These are phyloP conservation scores for Arizona elegans DNA, from an alignment of 2,113 vertebrate genomes.

Conservation along the genomic window DNA sequence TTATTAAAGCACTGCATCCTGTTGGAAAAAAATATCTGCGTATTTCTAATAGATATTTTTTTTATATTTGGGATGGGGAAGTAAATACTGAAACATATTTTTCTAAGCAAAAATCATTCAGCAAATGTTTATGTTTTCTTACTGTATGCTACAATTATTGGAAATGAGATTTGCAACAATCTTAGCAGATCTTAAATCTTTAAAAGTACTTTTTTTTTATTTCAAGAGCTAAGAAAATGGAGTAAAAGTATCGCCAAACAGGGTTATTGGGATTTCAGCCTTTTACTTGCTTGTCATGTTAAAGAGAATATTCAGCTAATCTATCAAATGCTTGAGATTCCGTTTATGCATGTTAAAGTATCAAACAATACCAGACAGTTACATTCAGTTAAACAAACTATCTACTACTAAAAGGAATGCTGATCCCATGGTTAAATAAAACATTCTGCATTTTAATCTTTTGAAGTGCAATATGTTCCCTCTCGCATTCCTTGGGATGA, in stretches of 20 bases:
- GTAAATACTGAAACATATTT: neutral
- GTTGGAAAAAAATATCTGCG: neutral
- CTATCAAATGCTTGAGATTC: neutral
- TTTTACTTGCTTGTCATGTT: neutral
- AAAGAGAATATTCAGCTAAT: neutral
- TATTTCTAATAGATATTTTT: neutral
- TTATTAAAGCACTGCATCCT: neutral
- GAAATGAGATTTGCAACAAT: constrained; percentile 7
- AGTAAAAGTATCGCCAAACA: constrained; percentile 37
- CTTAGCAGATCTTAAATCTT: constrained; percentile 6
- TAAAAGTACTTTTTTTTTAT: constrained; percentile 34
- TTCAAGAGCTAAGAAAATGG: constrained; percentile 44
- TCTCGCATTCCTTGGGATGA: neutral
- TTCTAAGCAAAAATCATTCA: constrained; percentile 5
- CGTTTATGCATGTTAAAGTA: neutral
- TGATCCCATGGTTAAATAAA: neutral
- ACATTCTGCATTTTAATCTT: neutral
- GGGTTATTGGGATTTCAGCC: constrained; percentile 1
- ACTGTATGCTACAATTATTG: constrained; percentile 10
- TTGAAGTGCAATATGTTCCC: neutral
- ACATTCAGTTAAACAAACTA: neutral
- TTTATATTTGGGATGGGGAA: neutral
- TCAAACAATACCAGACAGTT: neutral
- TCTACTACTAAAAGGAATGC: neutral
- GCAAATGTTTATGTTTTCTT: neutral